These are phyloP conservation scores for Sebastes elongatus DNA, from an alignment of 2,797 vertebrate species.

Conservation along the genomic window DNA sequence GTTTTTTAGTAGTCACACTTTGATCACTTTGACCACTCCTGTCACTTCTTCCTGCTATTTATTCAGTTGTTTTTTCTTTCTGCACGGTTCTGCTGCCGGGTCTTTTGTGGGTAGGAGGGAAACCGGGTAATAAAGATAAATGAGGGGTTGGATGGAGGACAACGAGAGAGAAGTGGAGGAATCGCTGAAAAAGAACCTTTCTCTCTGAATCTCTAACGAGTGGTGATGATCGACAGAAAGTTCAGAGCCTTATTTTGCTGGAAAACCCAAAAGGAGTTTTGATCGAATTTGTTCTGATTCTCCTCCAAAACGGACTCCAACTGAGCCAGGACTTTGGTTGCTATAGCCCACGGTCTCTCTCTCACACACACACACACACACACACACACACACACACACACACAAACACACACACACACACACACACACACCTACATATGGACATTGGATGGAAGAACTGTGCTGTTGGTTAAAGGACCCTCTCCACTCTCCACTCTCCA, in stretches of 20 bases:
- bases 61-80: conserved; percentile 59
- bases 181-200: background rate
- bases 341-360: conserved; percentile 9
- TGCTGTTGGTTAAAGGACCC: conserved; percentile 27
- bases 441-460: conserved; percentile 28
- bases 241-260: conserved; percentile 44
- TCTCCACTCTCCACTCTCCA: background rate
- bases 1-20: conserved; percentile 58
- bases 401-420: background rate
- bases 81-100: conserved; percentile 52
- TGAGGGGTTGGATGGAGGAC: conserved; percentile 1
- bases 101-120: background rate
- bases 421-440: background rate
- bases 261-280: conserved; percentile 34
- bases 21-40: conserved; percentile 72
- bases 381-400: background rate
- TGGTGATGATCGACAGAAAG: conserved; percentile 6
- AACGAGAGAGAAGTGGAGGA: background rate
- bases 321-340: conserved; percentile 54
- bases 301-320: conserved; percentile 57
- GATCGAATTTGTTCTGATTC: conserved; percentile 31
- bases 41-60: conserved; percentile 73
- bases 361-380: background rate
- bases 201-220: conserved; percentile 3
- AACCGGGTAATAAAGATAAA: background rate